Base-by-base conservation (phyloP, 2,888 invertebrate genomes). In the Pristionchus arcanus region DNA sequence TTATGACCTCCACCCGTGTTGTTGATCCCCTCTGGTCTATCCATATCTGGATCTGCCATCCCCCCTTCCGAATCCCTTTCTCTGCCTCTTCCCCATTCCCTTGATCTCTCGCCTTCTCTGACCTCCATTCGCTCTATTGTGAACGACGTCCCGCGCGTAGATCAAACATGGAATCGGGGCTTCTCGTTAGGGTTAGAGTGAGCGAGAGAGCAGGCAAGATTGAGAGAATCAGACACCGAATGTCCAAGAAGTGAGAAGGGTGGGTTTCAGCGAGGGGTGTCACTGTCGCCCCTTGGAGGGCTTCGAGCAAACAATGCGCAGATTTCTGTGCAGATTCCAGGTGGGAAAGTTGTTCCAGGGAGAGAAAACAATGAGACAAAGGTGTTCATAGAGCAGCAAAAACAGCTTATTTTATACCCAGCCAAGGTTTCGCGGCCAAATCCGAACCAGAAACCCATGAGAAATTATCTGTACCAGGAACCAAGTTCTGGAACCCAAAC, bases 161-260 rank as follows among this genome's bases (percentile, higher is more conserved):
- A 81, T 81, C 81, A 81, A 81, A 81, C 81, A 81, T 81, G 81
- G 49, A 81, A 81, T 81, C 81, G 28, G 74, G 34, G 31, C 74
- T 16, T 34, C 34, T 74, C 74, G 3, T 34, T 7, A 0, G 71
- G 28, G 71, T 13, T 21, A 71, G 34, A 71, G 71, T 9, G 71
- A 34, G 77, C 34, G 77, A 37, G 77, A 42, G 42, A 42, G 37
- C 16, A 28, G 71, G 71, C 5, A 31, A 28, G 42, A 71, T 5
- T 0, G 2, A n/a, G 28, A 71, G 31, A 68, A n/a, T 28, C 28
- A 68, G 68, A 68, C 31, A 28, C 19, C 3, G 66, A n/a, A 66
- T 16, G 2, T 63, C 63, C 63, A n/a, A 63, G 63, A 66, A 74
- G 74, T 37, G 74, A 74, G 34, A 37, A 74, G 74, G 74, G 74